Evolutionary conservation across 1,140 invertebrate species (phyloP), one percentile per base, ranked within the genome.

Genomic region (Mycetomoellerius zeteki): DNA sequence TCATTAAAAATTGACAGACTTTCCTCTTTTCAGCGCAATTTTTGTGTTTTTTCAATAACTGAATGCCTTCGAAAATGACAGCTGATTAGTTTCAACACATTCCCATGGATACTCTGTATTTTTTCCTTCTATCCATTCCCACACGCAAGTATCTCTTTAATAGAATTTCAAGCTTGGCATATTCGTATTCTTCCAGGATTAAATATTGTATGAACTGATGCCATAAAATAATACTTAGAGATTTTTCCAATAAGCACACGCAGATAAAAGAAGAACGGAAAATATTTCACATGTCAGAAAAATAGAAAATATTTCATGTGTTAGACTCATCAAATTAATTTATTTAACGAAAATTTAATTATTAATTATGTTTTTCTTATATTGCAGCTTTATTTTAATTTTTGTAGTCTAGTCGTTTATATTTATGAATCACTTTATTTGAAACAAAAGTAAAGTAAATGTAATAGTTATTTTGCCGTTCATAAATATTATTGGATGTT

Each of bases 341-440:
- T 47, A 69, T 14, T 67, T 43, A 47, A 47, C 24, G 1, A 47
- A n/a, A 37, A 67, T 65, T 37, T 67, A 69, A 65, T 43, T 43
- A 37, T 37, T 37, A 65, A 65, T 65, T 67, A 10, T 14, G 3
- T 69, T 10, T 69, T 69, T 69, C 1, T 69, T 50, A 50, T 24
- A 69, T 16, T 19, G 65, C 43, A 24, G 3, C 12, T 16, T 50
- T 47, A 27, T 24, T 69, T 2, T 47, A 69, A 50, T 69, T 7
- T 27, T 69, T 47, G n/a, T 14, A 27, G 5, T 6, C 0, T 24
- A 8, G 2, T 37, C 19, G 7, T 69, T 24, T 0, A 69, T 50
- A 50, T 27, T 50, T 50, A 50, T 50, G 16, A 50, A 19, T 50
- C 2, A 19, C 14, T 50, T 24, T 50, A 69, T 69, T 24, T 21